phyloP scores from a whole-genome alignment of 2,888 invertebrate genomes.

The Norana najaformis region DNA sequence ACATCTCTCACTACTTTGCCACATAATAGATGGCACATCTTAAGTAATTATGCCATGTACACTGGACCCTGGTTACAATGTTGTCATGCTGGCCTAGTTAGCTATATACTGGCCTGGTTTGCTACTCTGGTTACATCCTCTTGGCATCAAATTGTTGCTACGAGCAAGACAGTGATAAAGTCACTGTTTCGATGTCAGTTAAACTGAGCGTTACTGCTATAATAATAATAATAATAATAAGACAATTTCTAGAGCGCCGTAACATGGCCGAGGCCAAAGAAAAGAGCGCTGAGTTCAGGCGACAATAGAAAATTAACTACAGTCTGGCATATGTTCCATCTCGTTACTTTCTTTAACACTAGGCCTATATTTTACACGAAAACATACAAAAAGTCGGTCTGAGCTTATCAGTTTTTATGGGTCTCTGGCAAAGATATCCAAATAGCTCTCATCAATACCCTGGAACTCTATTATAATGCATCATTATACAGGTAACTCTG shows the following conservation, averaged over 20 bases:
- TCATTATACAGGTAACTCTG: not conserved
- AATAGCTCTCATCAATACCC: not conserved
- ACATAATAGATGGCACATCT: not conserved
- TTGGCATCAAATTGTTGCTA: not conserved
- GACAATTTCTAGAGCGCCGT: no score
- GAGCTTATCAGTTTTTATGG: not conserved
- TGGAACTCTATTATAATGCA: not conserved
- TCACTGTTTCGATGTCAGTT: not conserved
- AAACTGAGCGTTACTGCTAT: not conserved
- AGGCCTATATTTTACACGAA: not conserved
- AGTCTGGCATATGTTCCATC: not conserved
- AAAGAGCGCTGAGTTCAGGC: no score
- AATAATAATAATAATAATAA: no score
- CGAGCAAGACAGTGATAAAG: no score
- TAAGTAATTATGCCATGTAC: not conserved
- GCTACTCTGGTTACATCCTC: no score
- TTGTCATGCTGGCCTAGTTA: no score
- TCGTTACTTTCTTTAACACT: not conserved
- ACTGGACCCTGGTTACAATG: no score
- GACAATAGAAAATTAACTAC: no score
- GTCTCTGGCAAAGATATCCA: not conserved
- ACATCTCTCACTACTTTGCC: not conserved
- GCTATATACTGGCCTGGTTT: no score
- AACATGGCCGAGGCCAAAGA: no score
- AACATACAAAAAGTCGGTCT: not conserved